These are phyloP conservation scores for Phymastichus coffea DNA, from an alignment of 1,140 invertebrate species.

Conservation along the genomic window DNA sequence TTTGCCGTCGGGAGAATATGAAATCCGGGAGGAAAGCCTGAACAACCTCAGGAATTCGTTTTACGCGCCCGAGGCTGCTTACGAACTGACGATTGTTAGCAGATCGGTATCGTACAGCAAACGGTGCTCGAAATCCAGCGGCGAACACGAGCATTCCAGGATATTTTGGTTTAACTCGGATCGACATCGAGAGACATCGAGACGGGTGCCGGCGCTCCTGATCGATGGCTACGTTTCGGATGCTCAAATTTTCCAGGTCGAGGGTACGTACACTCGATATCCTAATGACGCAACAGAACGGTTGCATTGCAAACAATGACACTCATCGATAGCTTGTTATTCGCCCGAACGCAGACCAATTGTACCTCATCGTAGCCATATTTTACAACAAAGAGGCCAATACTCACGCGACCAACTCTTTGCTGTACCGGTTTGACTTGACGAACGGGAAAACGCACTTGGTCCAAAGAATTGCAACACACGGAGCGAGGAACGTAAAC, in stretches of 20 bases:
- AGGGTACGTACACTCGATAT: conserved; percentile 31
- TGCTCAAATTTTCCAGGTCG: conserved; percentile 29
- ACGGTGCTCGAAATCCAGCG: conserved; percentile 20
- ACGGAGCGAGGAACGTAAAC: conserved; percentile 34
- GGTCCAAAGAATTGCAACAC: conserved; percentile 31
- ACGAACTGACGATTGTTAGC: conserved; percentile 31
- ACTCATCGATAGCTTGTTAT: background rate
- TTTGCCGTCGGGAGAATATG: background rate
- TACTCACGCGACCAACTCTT: conserved; percentile 32
- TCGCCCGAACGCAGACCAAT: conserved; percentile 30
- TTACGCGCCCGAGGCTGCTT: conserved; percentile 22
- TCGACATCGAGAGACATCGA: background rate
- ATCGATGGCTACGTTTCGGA: conserved; percentile 37
- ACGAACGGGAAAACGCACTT: conserved; percentile 17
- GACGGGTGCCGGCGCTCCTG: background rate
- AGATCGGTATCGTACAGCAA: conserved; percentile 29
- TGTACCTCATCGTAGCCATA: conserved; percentile 36
- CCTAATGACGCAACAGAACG: background rate
- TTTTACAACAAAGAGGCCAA: conserved; percentile 32
- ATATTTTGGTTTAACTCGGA: conserved; percentile 31
- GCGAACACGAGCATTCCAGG: conserved; percentile 22
- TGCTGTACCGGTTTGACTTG: conserved; percentile 37
- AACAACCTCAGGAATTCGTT: too few species aligned
- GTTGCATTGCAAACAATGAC: too few species aligned
- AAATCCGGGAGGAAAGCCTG: too few species aligned